Percentiles rank a stretch among this genome's conserved stretches.
Evolutionary conservation across 1,140 invertebrate genomes (phyloP).

Genomic region (Wasmannia auropunctata): DNA sequence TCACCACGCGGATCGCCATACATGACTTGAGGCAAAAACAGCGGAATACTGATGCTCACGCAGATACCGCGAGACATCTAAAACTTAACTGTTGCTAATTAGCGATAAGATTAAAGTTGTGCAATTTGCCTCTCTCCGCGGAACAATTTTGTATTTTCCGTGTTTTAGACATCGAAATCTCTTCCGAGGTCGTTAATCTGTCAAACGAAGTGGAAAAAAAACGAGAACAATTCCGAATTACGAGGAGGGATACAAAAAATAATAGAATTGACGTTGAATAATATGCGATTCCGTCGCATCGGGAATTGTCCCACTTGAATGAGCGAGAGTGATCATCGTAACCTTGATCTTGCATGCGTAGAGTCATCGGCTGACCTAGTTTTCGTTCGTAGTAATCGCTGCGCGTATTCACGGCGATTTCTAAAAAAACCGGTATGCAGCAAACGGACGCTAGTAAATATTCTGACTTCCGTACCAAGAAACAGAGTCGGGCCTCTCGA

Average conservation of each 20-base stretch:
- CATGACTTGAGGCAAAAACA: constrained; percentile 49
- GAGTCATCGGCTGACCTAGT: constrained; percentile 57
- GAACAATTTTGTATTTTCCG: background rate
- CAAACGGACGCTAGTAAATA: background rate
- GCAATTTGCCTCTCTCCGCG: background rate
- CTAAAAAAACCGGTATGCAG: constrained; percentile 56
- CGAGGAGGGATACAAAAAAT: background rate
- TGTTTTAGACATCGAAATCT: background rate
- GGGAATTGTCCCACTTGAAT: background rate
- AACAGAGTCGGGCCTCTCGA: background rate
- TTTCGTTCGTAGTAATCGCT: constrained; percentile 28
- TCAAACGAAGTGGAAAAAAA: background rate
- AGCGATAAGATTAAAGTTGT: background rate
- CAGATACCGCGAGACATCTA: background rate
- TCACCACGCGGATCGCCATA: constrained; percentile 46
- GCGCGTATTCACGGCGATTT: constrained; percentile 41
- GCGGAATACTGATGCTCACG: constrained; percentile 38
- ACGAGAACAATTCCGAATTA: background rate
- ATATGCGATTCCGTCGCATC: background rate
- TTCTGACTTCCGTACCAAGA: background rate
- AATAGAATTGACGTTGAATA: background rate
- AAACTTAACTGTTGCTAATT: background rate
- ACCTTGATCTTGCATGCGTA: constrained; percentile 75
- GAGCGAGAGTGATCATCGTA: constrained; percentile 70
- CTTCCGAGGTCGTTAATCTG: background rate